Base-by-base conservation (phyloP, 2,888 invertebrate species). In the Lochmaea capreae region DNA sequence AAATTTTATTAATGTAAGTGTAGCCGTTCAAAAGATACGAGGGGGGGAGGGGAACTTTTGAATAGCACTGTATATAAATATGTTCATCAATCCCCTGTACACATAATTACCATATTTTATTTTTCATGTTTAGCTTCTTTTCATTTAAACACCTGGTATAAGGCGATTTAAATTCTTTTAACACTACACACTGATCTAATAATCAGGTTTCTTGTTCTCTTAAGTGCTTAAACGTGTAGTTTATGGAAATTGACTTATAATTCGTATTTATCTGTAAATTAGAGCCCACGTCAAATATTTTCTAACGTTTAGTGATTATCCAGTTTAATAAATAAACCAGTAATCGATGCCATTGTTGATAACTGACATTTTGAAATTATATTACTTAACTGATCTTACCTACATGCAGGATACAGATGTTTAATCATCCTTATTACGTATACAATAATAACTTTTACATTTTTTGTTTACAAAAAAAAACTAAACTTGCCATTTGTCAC, bases 221-320 rank as follows among this genome's bases (percentile, higher is more conserved):
- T 63, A 43, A 63, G 62, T 63, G 62, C 42, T 42, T 63, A 43
- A 63, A 10, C 62, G 43, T 63, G 62, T 63, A 63, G 18, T 63
- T 63, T 9, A 18, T 18, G 16, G 43, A 63, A 43, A 63, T 63
- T 43, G 43, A 63, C 16, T 63, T 63, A 43, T 63, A 63, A 63
- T 63, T 63, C 16, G 62, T 18, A 18, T 39, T 16, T 63, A 42
- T 42, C 16, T 54, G 9, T n/a, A 54, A 54, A 54, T 54, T 54
- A 54, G 6, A 54, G 12, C 14, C 46, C 46, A 46, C 46, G 46
- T 46, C 2, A 12, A 12, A 54, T 54, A 54, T 54, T 54, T 54
- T 18, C 54, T n/a, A n/a, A 16, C 10, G 16, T 2, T 46, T 54
- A 16, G 18, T 9, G 18, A 54, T 54, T 10, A 54, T 16, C 18